phyloP scores from a whole-genome alignment of 2,888 invertebrate species.

The Cordilura impudica region DNA sequence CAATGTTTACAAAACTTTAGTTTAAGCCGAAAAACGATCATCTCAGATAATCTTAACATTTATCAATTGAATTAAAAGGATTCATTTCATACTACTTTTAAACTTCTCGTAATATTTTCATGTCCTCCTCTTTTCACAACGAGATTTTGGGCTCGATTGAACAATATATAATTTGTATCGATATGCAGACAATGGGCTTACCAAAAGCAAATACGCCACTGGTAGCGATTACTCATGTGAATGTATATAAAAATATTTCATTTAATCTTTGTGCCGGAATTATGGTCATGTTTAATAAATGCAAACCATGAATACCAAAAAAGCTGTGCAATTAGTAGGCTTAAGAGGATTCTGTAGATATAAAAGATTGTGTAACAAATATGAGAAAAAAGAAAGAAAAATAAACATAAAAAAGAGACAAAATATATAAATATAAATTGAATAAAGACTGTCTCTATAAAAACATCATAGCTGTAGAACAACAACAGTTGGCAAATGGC shows the following conservation, averaged over 20 bases:
- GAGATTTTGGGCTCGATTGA: no score
- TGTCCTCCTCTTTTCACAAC: no score
- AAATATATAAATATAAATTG: conserved; percentile 39
- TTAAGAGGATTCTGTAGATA: conserved; percentile 66
- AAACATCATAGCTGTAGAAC: conserved; percentile 7
- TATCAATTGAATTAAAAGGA: no score
- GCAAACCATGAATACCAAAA: conserved; percentile 63
- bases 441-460: conserved; percentile 41
- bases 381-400: not conserved
- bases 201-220: conserved; percentile 16
- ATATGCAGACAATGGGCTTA: no score
- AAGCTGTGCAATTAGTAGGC: conserved; percentile 74
- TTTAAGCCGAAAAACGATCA: no score
- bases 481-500: not conserved
- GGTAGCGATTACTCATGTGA: conserved; percentile 32
- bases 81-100: no score
- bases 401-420: not conserved
- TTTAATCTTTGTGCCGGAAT: conserved; percentile 61
- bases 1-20: no score
- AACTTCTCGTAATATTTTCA: no score
- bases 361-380: conserved; percentile 46
- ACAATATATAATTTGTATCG: no score
- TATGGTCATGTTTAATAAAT: conserved; percentile 57
- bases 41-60: no score
- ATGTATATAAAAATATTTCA: conserved; percentile 41